Evolutionary conservation across 92 coral and sea anemone genomes (phyloP).

Genomic region (Hydrozoanthus gracilis): DNA sequence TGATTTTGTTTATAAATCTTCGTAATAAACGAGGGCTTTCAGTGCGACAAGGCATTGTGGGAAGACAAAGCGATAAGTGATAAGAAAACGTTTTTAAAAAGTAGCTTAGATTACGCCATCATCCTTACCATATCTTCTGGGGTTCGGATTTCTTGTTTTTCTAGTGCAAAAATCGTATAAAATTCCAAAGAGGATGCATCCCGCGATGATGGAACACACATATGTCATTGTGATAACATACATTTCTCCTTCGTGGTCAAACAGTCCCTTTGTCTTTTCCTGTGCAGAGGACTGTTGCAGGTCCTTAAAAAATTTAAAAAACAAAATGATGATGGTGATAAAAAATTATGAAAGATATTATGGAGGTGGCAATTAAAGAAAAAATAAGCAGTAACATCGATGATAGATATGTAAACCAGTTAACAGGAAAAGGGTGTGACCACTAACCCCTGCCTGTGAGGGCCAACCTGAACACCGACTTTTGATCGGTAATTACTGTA

Average conservation of each 20-base stretch:
- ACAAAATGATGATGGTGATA: not conserved
- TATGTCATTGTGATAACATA: slow-evolving; percentile 32
- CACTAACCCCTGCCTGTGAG: no score
- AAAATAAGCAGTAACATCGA: no score
- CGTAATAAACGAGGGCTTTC: no score
- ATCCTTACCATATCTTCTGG: slow-evolving; percentile 27
- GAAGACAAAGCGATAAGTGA: no score
- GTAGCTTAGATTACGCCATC: no score
- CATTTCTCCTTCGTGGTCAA: slow-evolving; percentile 39
- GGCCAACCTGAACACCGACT: no score
- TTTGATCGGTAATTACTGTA: no score
- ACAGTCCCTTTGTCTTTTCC: slow-evolving; percentile 33
- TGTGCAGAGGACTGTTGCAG: slow-evolving; percentile 39
- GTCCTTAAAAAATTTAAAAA: not conserved
- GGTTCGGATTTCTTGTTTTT: slow-evolving; percentile 14
- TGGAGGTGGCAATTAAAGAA: not conserved
- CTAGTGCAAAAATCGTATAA: slow-evolving; percentile 17
- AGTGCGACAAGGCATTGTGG: no score
- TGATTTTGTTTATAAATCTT: no score
- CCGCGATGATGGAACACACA: slow-evolving; percentile 15
- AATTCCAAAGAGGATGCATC: slow-evolving; percentile 25
- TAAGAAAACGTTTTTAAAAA: no score
- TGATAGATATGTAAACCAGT: no score
- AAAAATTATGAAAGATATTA: not conserved
- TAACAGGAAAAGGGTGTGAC: no score